Conservation (phyloP, 2,113 vertebrate species). For the Nothobranchius furzeri region DNA sequence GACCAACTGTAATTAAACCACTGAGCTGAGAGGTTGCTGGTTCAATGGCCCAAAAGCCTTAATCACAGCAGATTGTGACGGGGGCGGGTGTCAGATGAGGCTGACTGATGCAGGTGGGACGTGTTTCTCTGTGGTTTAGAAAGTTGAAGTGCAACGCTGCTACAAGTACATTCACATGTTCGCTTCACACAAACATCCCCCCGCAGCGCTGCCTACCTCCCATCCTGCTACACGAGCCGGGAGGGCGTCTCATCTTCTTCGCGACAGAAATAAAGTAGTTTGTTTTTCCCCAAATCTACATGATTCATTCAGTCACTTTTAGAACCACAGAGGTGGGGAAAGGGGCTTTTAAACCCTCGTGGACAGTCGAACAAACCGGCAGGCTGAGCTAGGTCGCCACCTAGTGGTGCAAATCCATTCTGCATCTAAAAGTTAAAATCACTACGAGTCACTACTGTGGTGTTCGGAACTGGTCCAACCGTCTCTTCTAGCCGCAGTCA, state of each 20-base stretch:
- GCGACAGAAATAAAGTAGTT: no score
- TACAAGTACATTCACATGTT: neutral
- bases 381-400: neutral
- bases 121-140: conserved; percentile 41
- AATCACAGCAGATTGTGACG: neutral
- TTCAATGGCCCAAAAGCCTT: neutral
- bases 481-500: no score
- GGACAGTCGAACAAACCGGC: neutral
- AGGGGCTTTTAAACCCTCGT: neutral
- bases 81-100: neutral
- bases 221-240: conserved; percentile 1
- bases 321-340: neutral
- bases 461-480: no score
- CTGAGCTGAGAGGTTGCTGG: neutral
- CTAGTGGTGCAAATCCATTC: conserved; percentile 17
- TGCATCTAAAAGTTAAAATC: neutral
- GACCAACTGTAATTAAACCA: neutral
- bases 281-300: neutral
- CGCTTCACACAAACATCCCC: conserved; percentile 2
- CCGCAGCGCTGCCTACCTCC: conserved; percentile 23
- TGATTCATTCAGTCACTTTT: neutral
- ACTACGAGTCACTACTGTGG: no score
- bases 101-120: neutral
- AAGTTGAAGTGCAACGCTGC: neutral
- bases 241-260: no score